A percentile compares a stretch with the other conserved stretches of the same genome.
phyloP scores from a whole-genome alignment of 2,797 vertebrate species.

The Sternarchorhynchus goeldii region DNA sequence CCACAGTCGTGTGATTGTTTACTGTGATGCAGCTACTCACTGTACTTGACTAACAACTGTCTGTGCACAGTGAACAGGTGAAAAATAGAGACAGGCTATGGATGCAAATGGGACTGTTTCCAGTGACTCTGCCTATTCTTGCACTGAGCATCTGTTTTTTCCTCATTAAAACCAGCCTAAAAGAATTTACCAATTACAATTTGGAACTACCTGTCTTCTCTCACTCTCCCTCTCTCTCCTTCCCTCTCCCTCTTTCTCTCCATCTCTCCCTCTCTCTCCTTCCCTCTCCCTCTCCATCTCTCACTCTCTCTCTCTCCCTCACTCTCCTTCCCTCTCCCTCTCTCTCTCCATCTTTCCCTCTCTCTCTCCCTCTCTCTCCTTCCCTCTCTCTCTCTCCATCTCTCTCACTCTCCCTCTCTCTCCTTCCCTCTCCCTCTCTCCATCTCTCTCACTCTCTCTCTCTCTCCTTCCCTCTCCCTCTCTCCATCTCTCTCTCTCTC shows the following conservation, averaged over 20 bases:
- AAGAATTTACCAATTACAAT: neutral
- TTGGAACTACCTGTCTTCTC: neutral
- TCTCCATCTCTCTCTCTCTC: too few relatives aligned
- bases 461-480: too few relatives aligned
- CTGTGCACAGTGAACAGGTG: slow-evolving; percentile 11
- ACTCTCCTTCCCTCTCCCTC: too few relatives aligned
- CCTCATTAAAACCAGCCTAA: neutral
- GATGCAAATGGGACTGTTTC: neutral
- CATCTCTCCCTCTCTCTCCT: neutral
- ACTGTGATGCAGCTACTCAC: slow-evolving; percentile 3
- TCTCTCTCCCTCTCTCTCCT: too few relatives aligned
- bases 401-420: too few relatives aligned
- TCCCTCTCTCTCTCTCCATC: neutral
- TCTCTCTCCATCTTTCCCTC: neutral
- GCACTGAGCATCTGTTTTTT: neutral
- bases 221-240: neutral
- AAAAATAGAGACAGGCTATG: neutral
- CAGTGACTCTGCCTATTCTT: neutral
- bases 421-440: too few relatives aligned
- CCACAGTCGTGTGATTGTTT: slow-evolving; percentile 30
- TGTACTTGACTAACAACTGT: slow-evolving; percentile 28
- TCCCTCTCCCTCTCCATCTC: neutral
- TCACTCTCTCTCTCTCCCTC: too few relatives aligned
- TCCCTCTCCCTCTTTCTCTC: neutral
- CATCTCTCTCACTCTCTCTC: too few relatives aligned